Evolutionary conservation across 2,888 invertebrate genomes (phyloP), one percentile per base, ranked within the genome.

Genomic region (Oasisia sp.): DNA sequence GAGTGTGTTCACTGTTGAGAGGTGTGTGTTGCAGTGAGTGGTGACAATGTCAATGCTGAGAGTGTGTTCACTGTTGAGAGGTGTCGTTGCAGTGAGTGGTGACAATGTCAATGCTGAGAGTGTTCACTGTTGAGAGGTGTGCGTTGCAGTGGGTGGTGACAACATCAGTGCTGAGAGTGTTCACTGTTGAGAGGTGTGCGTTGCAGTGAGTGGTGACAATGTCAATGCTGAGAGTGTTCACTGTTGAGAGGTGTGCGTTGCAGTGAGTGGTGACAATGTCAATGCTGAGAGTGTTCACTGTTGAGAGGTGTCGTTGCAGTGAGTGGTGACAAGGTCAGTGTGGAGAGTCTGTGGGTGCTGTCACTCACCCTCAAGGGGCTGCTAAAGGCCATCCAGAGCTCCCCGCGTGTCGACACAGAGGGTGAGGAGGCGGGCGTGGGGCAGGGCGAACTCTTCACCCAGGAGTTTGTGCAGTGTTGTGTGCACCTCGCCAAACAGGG

Each of bases 341-440:
- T 95, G 91, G 95, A 96, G 93, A 95, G 94, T 14, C 92, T 95
- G 32, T 96, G 96, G 96, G 95, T 96, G 32, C 93, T 96, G 91
- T 95, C 95, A 14, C 94, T 96, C 92, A 94, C 94, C 32, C 94
- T 96, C 56, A 96, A 96, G 93, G 94, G 95, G 14, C 93, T 96
- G 44, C 94, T 95, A 93, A 95, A 95, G 93, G 94, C 94, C 58
- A 92, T 95, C 56, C 74, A 74, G 74, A 74, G 94, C 74, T 14
- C 14, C 32, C 91, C 27, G n/a, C n/a, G 32, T 19, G 38, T 38
- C 2, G 38, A 38, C 38, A 38, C 38, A 38, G 38, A 38, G 44
- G 90, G 45, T 44, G 44, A 14, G 89, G 91, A 50, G 12, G 19
- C 19, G 32, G 74, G 32, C 32, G n/a, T n/a, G 89, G 91, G 89